phyloP scores from a whole-genome alignment of 2,113 vertebrate genomes.

The Pogona vitticeps region DNA sequence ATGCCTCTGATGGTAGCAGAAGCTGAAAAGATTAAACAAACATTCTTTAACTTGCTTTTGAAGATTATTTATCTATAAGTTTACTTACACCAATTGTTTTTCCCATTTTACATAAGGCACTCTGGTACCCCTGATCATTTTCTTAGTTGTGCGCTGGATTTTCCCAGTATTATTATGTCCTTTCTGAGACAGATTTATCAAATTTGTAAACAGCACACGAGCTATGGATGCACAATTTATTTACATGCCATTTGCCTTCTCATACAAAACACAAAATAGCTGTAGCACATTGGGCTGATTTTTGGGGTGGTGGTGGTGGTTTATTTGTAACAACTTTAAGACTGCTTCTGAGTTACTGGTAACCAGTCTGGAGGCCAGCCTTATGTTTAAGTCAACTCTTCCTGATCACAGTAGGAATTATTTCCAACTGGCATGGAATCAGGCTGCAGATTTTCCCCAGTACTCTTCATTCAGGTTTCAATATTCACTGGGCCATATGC shows the following conservation, averaged over 20 bases:
- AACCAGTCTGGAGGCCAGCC: background rate
- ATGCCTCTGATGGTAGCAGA: background rate
- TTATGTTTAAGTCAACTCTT: background rate
- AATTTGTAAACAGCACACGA: background rate
- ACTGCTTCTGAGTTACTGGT: background rate
- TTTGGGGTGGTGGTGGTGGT: no score
- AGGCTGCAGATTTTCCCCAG: background rate
- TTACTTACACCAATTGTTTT: background rate
- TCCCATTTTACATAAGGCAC: background rate
- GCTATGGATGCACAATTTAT: background rate
- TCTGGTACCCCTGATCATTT: constrained; percentile 10
- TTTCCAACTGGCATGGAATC: background rate
- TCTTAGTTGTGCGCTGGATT: background rate
- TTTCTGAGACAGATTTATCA: background rate
- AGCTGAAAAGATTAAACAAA: background rate
- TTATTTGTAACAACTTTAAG: background rate
- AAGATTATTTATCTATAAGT: background rate
- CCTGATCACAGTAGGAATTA: background rate
- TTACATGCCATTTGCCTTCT: background rate
- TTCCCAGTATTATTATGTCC: background rate
- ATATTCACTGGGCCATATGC: background rate
- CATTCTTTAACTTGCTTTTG: background rate
- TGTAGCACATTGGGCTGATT: background rate
- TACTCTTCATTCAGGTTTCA: background rate
- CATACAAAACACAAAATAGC: background rate